A percentile compares a stretch with the other conserved stretches of the same genome.
Conservation (phyloP, 2,113 vertebrate genomes). For the Vanacampus margaritifer region DNA sequence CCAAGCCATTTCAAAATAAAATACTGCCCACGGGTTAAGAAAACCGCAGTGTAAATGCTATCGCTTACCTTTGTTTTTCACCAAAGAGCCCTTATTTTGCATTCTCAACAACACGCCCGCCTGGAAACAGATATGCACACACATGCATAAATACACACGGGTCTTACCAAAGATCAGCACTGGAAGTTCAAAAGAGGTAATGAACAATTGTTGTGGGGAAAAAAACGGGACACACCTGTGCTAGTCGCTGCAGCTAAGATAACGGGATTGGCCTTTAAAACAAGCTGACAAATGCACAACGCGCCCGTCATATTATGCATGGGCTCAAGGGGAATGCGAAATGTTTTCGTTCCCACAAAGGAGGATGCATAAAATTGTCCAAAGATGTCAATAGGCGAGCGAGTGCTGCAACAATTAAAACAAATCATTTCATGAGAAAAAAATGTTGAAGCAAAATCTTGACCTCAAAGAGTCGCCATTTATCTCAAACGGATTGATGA, state of each 20-base stretch:
- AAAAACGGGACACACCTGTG: neutral
- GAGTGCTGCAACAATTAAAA: too few species aligned
- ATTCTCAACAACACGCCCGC: slow-evolving; percentile 20
- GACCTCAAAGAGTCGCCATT: too few species aligned
- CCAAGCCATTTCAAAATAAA: too few species aligned
- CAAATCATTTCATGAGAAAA: neutral
- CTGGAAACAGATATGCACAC: slow-evolving; percentile 30
- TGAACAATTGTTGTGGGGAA: neutral
- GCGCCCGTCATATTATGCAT: neutral
- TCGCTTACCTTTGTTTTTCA: slow-evolving; percentile 24
- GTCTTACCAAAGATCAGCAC: slow-evolving; percentile 2
- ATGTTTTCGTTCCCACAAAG: neutral
- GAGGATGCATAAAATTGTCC: neutral
- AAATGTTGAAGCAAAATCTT: neutral
- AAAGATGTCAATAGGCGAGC: neutral
- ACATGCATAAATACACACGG: neutral
- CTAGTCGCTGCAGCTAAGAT: neutral
- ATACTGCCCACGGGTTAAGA: too few species aligned
- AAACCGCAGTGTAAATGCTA: slow-evolving; percentile 14
- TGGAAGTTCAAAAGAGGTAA: neutral
- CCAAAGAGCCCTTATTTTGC: slow-evolving; percentile 23
- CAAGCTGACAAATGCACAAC: neutral
- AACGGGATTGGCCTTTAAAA: neutral
- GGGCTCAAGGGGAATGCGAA: neutral
- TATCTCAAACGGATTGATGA: too few species aligned